Percentiles rank a stretch among this genome's conserved stretches.
These are phyloP conservation scores for Nephrotoma appendiculata DNA, from an alignment of 2,888 invertebrate genomes.

Conservation along the genomic window DNA sequence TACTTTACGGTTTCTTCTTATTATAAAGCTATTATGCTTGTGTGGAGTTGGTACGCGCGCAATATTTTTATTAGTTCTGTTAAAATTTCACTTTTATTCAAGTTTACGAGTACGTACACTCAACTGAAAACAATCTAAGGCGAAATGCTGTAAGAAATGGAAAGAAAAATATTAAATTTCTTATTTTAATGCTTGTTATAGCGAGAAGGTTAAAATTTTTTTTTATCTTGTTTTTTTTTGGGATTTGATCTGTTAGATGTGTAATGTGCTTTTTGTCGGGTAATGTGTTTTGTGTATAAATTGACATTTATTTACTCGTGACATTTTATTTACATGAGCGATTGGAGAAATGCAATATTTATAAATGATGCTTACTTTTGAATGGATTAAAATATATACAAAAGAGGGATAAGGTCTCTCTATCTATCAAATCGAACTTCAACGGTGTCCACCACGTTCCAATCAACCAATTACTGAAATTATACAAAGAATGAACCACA, in stretches of 20 bases:
- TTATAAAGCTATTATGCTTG: neutral
- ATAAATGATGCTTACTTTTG: neutral
- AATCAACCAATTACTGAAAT: too few species aligned
- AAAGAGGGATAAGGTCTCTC: too few species aligned
- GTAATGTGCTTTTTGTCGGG: neutral
- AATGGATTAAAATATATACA: neutral
- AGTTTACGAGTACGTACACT: neutral
- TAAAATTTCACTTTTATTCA: neutral
- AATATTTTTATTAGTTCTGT: neutral
- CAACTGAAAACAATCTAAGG: neutral
- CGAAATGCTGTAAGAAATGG: neutral
- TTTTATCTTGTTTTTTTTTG: neutral
- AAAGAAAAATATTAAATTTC: neutral
- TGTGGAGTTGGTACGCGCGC: neutral
- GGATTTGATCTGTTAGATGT: neutral
- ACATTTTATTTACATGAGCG: neutral
- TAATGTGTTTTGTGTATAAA: neutral
- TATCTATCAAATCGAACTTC: too few species aligned
- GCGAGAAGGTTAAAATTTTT: neutral
- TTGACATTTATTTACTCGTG: neutral
- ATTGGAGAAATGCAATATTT: neutral
- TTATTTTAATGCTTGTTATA: neutral
- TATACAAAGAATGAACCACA: too few species aligned
- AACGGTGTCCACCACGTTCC: too few species aligned
- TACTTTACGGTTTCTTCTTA: neutral